Evolutionary conservation across 2,888 invertebrate genomes (phyloP), one percentile per base, ranked within the genome.

Genomic region (Trissolcus brochymenae): DNA sequence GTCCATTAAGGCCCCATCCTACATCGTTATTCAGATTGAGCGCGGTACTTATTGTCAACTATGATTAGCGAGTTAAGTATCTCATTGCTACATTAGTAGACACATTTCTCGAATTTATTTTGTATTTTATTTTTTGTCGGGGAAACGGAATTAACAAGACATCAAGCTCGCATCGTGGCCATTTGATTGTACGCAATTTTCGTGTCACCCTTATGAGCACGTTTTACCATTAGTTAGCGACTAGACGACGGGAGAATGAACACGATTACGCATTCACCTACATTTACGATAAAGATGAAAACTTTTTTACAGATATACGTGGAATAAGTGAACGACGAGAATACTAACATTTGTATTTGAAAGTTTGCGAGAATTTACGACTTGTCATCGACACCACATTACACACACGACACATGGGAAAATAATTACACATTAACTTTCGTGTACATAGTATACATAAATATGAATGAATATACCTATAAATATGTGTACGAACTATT

Each of bases 1-100:
- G 80, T 82, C 80, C 82, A 82, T 80, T 81, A 81, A 81, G 87
- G 86, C 86, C 86, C 87, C 84, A 81, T 78, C 86, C 87, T 84
- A 80, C 78, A 79, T 80, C 79, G 78, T 67, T 71, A 75, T 67
- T 79, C 71, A 77, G 74, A 76, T 79, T 78, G 67, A 80, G 72
- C 79, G 78, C 75, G 74, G 74, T 78, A 74, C 67, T 72, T 75
- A 78, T 72, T 78, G 78, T 78, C 75, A 76, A 67, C 78, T 67
- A 78, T 76, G 53, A 72, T 78, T 72, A 78, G 75, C 50, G 46
- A 13, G 57, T 78, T 78, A 76, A 76, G 68, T 68, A 78, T 35
- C 7, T 72, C 67, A 71, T 75, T 72, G 68, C 64, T 76, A 65
- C 43, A 72, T 35, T 35, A 74, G 74, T 70, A 78, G 68, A 65